Evolutionary conservation across 2,888 invertebrate species (phyloP), one percentile per base, ranked within the genome.

Genomic region (Macroteleia sp.): DNA sequence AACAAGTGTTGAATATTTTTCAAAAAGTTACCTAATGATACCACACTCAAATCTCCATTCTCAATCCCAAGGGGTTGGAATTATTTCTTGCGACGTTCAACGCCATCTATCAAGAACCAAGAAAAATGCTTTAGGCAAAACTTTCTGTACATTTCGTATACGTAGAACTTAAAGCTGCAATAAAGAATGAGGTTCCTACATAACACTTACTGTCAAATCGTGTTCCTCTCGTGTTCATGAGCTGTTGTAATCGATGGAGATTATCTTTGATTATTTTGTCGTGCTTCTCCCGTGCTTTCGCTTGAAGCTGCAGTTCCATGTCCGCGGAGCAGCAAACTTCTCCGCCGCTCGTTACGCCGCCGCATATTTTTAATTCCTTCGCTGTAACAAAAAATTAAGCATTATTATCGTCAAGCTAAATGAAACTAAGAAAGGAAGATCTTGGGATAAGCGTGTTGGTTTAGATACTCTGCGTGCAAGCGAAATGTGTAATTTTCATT

Each of bases 201-300:
- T 69, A 59, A 46, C 56, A 93, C 95, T 95, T 92, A 97, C 97
- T 95, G 91, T 98, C 97, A 92, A 98, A 97, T 91, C 95, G 95
- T 87, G 93, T 94, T 39, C 96, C 96, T 89, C 96, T 94, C 82
- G 94, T 94, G 56, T 94, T 94, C 86, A 98, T 94, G 80, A 96
- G 94, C 67, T 95, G 94, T 17, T 96, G 94, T 77, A 97, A 93
- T 89, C 95, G 95, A 83, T 93, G 93, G 71, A 97, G 95, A 83
- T 96, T 95, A 83, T 96, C 95, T 88, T 94, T 95, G 80, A 96
- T 93, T 77, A 95, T 94, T 82, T 93, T 94, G 85, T 96, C 96
- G 86, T 97, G 94, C 89, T 96, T 95, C 84, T 94, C 93, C 64
- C 94, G 94, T 85, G 96, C 95, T 82, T 94, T 93, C 81, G 93